Percentiles rank a stretch among this genome's conserved stretches.
Evolutionary conservation across 1,140 invertebrate genomes (phyloP).

Genomic region (Drosophila kanapiae): DNA sequence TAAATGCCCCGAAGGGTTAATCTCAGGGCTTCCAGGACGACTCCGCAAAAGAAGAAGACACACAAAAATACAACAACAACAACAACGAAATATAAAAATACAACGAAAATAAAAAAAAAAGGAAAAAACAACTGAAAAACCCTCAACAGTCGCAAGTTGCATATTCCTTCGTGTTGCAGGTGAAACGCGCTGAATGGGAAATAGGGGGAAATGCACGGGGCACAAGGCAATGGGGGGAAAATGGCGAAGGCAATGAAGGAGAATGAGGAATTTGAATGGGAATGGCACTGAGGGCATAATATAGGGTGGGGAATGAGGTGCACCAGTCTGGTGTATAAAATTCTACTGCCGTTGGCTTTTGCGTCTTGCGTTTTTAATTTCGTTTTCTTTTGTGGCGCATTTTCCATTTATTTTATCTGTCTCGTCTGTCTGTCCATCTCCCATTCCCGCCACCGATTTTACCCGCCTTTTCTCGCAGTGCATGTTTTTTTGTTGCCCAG

Average conservation of each 20-base stretch:
- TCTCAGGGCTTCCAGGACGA: conserved; percentile 25
- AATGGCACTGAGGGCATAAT: conserved; percentile 17
- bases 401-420: conserved; percentile 63
- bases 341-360: conserved; percentile 21
- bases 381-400: conserved; percentile 73
- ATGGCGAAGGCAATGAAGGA: conserved; percentile 33
- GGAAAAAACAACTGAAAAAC: conserved; percentile 36
- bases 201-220: conserved; percentile 3
- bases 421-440: conserved; percentile 21
- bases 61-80: conserved; percentile 29
- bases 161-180: conserved; percentile 62
- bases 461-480: conserved; percentile 5
- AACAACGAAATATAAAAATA: conserved; percentile 18
- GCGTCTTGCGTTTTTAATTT: conserved; percentile 77
- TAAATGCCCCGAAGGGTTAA: conserved; percentile 19
- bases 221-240: background rate
- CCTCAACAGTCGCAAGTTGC: conserved; percentile 55
- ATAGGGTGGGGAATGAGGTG: background rate
- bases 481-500: too few relatives aligned
- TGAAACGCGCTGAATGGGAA: conserved; percentile 46
- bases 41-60: conserved; percentile 21
- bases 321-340: conserved; percentile 34
- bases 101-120: background rate
- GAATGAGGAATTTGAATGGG: conserved; percentile 48
- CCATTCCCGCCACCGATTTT: conserved; percentile 5